Base-by-base conservation (phyloP, 1,140 invertebrate species). In the Carposina sasakii region DNA sequence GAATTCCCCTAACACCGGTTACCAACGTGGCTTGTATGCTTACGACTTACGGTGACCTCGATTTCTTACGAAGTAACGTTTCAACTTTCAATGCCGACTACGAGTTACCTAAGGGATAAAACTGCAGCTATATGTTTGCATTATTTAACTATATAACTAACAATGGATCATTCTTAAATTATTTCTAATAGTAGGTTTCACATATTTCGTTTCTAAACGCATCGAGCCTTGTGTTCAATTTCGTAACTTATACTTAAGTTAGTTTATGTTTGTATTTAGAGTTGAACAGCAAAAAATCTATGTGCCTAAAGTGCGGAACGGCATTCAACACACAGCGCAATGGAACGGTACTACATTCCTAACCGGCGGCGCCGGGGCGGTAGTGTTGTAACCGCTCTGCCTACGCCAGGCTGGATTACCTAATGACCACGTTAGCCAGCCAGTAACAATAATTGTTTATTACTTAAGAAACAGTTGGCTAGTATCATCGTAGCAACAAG, bases 41-140 rank as follows among this genome's bases (percentile, higher is more conserved):
- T n/a, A n/a, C n/a, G n/a, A n/a, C 57, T 60, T 53, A 58, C 44
- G 60, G 55, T 84, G 81, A 84, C 81, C 81, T 84, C 81, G 81
- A 84, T 84, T 84, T 84, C 81, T 81, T 84, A 78, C 76, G n/a
- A n/a, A n/a, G n/a, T 54, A 69, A 78, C 76, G 65, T 78, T 79
- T 72, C 70, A 71, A 75, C 77, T 81, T 84, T 84, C 77, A 84
- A 84, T 81, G 76, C 68, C 76, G 70, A 71, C 59, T 58, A 67
- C 57, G 61, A 53, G 30, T 70, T 48, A 46, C 52, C 71, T 58
- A 57, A 44, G 31, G 54, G 30, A 28, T 58, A 50, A 58, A 64
- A 64, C 46, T 50, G 33, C 33, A 34, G 33, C 8, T 16, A n/a
- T n/a, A n/a, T n/a, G n/a, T n/a, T n/a, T n/a, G n/a, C n/a, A n/a